phyloP scores from a whole-genome alignment of 2,113 vertebrate genomes.

The Uropsilus gracilis region DNA sequence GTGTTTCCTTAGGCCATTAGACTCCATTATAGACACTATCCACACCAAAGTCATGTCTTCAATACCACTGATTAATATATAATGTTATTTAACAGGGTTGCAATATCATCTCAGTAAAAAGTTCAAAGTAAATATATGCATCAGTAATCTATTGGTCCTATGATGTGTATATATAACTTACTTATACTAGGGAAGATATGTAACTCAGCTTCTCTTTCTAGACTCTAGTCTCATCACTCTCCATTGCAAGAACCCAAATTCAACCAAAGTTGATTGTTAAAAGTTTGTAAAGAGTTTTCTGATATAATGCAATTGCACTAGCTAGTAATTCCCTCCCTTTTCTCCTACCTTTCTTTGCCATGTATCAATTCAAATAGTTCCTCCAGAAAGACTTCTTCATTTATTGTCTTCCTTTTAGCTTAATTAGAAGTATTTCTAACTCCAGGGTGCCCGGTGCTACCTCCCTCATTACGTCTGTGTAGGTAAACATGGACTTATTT shows the following conservation, averaged over 20 bases:
- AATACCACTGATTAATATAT: background rate
- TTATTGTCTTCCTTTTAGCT: background rate
- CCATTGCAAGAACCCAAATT: background rate
- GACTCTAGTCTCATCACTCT: background rate
- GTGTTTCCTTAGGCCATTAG: background rate
- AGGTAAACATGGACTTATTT: background rate
- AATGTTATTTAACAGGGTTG: background rate
- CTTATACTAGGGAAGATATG: background rate
- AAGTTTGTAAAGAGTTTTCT: background rate
- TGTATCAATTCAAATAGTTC: background rate
- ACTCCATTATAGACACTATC: background rate
- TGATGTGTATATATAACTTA: background rate
- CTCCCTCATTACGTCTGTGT: accelerated
- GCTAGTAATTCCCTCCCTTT: background rate
- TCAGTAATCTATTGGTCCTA: background rate
- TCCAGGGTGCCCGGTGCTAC: accelerated
- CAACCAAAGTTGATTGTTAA: background rate
- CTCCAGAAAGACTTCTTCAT: background rate
- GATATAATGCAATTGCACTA: background rate
- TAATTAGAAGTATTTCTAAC: background rate
- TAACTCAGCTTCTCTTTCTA: background rate
- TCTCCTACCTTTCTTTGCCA: background rate
- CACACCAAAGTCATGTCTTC: background rate
- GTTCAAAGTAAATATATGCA: background rate
- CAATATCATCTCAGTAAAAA: background rate